A percentile compares a stretch with the other conserved stretches of the same genome.
Conservation (phyloP, 2,888 invertebrate species). For the Trypoxylon attenuatum region DNA sequence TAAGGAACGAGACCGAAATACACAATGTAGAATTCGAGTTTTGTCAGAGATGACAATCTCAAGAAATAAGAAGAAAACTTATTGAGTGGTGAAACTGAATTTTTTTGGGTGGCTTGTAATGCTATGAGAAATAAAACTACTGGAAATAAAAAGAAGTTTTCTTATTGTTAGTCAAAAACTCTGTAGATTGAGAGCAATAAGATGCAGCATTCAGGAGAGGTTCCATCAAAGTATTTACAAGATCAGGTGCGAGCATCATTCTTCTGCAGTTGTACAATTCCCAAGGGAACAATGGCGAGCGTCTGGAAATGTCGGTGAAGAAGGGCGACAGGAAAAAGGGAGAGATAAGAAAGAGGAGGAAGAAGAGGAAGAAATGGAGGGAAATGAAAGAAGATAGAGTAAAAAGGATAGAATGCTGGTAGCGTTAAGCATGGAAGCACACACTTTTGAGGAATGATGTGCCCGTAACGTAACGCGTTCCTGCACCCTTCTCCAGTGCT, state of each 20-base stretch:
- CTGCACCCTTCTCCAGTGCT: neutral
- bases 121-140: too few relatives aligned
- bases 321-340: neutral
- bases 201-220: too few relatives aligned
- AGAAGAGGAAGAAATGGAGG: neutral
- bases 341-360: neutral
- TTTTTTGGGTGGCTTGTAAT: too few relatives aligned
- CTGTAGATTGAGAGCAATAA: too few relatives aligned
- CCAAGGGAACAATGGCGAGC: neutral
- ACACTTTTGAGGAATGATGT: neutral
- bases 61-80: too few relatives aligned
- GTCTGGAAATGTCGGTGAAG: neutral
- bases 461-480: neutral
- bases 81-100: too few relatives aligned
- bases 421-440: neutral
- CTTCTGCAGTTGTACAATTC: constrained; percentile 17
- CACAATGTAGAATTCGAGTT: too few relatives aligned
- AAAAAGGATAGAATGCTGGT: neutral
- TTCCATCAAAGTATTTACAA: neutral
- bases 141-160: too few relatives aligned
- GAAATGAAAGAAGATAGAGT: neutral
- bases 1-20: too few relatives aligned
- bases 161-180: too few relatives aligned
- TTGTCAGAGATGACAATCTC: too few relatives aligned
- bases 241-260: constrained; percentile 19